Conservation (phyloP, 2,888 invertebrate genomes). For the Syrphus vitripennis region DNA sequence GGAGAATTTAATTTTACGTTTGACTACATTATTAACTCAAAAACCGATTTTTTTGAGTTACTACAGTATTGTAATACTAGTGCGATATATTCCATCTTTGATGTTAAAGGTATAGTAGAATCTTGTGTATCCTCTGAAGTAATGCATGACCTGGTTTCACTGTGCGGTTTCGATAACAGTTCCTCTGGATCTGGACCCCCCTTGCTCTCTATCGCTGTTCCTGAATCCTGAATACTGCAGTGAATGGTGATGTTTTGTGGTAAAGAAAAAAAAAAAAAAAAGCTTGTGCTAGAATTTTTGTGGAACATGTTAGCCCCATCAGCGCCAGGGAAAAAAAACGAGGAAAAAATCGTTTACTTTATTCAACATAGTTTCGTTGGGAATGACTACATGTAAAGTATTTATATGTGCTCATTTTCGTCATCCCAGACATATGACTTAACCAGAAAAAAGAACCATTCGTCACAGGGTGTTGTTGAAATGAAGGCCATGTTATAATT, state of each 20-base stretch:
- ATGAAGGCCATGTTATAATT: background rate
- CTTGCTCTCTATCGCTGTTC: background rate
- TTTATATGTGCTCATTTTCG: conserved; percentile 28
- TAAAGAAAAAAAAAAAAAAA: no score
- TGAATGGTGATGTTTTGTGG: conserved; percentile 2
- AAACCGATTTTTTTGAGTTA: background rate
- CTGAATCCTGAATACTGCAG: background rate
- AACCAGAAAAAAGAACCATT: background rate
- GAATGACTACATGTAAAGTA: no score
- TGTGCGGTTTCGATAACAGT: conserved; percentile 46
- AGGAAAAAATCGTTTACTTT: conserved; percentile 35
- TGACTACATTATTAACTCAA: conserved; percentile 3
- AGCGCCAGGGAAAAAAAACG: background rate
- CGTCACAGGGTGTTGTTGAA: background rate
- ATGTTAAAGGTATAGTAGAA: background rate
- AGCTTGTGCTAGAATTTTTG: conserved; percentile 31
- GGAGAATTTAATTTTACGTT: background rate
- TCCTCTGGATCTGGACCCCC: background rate
- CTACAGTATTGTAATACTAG: conserved; percentile 3
- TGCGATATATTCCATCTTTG: conserved; percentile 1
- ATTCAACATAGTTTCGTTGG: background rate
- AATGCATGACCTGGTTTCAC: conserved; percentile 65
- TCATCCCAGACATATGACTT: background rate
- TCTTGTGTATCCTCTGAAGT: conserved; percentile 35
- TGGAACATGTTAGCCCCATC: conserved; percentile 16